Evolutionary conservation across 2,888 invertebrate genomes (phyloP).

Genomic region (Drosophila prolongata): DNA sequence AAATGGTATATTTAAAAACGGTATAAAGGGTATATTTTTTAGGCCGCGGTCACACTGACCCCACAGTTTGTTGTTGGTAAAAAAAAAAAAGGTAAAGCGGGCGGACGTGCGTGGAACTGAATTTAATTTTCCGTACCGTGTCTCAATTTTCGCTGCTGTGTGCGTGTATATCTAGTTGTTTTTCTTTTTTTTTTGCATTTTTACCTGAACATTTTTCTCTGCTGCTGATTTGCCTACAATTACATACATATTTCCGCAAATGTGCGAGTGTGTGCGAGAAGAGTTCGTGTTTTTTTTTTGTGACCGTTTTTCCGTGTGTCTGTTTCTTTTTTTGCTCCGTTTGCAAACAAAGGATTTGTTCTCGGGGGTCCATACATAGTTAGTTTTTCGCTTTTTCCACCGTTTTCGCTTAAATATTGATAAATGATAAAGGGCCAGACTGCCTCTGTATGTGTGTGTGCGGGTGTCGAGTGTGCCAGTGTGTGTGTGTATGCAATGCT

Average conservation of each 20-base stretch:
- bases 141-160: conserved; percentile 47
- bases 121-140: conserved; percentile 48
- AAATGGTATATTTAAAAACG: no score
- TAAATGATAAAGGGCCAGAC: conserved; percentile 36
- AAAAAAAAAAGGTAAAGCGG: conserved; percentile 57
- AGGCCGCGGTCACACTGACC: no score
- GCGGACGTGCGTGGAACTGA: conserved; percentile 65
- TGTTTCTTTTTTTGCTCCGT: conserved; percentile 28
- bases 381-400: conserved; percentile 13
- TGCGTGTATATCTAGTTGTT: conserved; percentile 35
- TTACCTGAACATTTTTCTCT: conserved; percentile 8
- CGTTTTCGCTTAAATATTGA: conserved; percentile 41
- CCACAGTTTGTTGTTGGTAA: conserved; percentile 10
- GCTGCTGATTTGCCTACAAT: conserved; percentile 10
- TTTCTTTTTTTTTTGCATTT: conserved; percentile 24
- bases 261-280: conserved; percentile 8
- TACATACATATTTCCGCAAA: conserved; percentile 12
- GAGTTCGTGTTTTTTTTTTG: conserved; percentile 30
- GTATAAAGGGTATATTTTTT: no score
- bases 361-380: conserved; percentile 23
- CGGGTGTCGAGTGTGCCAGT: conserved; percentile 1
- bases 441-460: conserved; percentile 10
- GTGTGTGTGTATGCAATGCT: conserved; percentile 45
- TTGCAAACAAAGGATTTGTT: conserved; percentile 49
- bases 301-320: conserved; percentile 43